Evolutionary conservation across 92 coral and sea anemone genomes (phyloP).

Genomic region (Epizoanthus scotinus): DNA sequence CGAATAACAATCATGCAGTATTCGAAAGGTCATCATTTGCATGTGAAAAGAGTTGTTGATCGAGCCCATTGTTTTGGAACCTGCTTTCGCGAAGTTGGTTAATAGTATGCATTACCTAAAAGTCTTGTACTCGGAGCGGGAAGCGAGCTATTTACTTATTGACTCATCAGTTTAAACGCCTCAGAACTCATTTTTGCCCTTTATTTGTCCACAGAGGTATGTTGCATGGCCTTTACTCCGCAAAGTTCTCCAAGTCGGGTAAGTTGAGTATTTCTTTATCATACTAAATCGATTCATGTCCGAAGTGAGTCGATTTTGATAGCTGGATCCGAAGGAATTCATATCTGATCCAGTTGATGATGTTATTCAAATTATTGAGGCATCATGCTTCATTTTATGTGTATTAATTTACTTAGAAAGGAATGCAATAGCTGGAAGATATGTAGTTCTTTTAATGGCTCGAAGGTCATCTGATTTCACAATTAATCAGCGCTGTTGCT

Average conservation of each 20-base stretch:
- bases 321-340: slow-evolving; percentile 40
- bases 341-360: not conserved
- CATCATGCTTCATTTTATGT: not conserved
- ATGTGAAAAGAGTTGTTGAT: slow-evolving; percentile 56
- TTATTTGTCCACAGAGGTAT: slow-evolving; percentile 66
- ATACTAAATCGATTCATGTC: not conserved
- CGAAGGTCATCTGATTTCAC: not conserved
- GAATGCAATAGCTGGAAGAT: not conserved
- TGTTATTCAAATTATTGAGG: not conserved
- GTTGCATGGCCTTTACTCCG: slow-evolving; percentile 94
- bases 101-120: slow-evolving; percentile 20
- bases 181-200: slow-evolving; percentile 23
- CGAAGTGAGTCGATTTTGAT: not conserved
- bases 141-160: slow-evolving; percentile 30
- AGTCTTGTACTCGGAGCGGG: slow-evolving; percentile 32
- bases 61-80: slow-evolving; percentile 32
- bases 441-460: not conserved
- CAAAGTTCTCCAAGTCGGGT: slow-evolving; percentile 91
- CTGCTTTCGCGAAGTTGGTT: slow-evolving; percentile 8
- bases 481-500: not conserved
- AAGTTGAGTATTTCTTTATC: slow-evolving; percentile 24
- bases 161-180: slow-evolving; percentile 21
- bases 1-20: slow-evolving; percentile 26
- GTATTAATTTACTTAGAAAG: slow-evolving; percentile 1
- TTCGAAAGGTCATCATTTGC: slow-evolving; percentile 57